Base-by-base conservation (phyloP, 2,888 invertebrate species). In the Dasysyrphus albostriatus region DNA sequence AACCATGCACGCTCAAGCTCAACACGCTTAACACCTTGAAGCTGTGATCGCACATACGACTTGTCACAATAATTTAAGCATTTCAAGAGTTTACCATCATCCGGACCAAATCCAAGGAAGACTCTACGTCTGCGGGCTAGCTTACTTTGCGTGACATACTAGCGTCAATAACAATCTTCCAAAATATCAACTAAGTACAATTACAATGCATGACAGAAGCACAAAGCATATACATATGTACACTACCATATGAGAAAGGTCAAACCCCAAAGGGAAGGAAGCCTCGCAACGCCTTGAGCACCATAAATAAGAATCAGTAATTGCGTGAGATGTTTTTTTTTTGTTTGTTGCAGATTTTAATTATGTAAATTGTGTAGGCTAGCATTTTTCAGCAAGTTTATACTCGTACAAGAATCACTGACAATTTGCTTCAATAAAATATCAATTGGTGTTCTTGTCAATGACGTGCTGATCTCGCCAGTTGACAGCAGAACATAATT, bases 21-120 rank as follows among this genome's bases (percentile, higher is more conserved):
- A 19, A 39, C 54, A 67, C 54, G 58, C 56, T 74, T 74, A 47
- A 75, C 83, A 83, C 83, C 79, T 75, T 75, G 79, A 63, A 42
- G 70, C 59, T 70, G 70, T 63, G 56, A 76, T 54, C 14, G 29
- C 72, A 47, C 51, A 63, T 77, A 67, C 75, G 39, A 47, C 37
- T 76, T 80, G 75, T 84, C 80, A 80, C 80, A 80, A 85, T 81
- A 76, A 85, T 69, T 85, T 58, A 85, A 69, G 42, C 69, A 65
- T 65, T 32, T 42, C 79, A 16, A 74, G 69, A 69, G 51, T 51
- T 65, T 32, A 80, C 63, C 47, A 63, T 14, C 42, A 75, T 58
- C 32, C 61, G 72, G 76, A 76, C 74, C 34, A 84, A 76, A 72
- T 67, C 72, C 67, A 61, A 19, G 49, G 47, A 44, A 29, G 63